These are phyloP conservation scores for Sphenopsis melanotis DNA, from an alignment of 2,797 vertebrate genomes.

Conservation along the genomic window DNA sequence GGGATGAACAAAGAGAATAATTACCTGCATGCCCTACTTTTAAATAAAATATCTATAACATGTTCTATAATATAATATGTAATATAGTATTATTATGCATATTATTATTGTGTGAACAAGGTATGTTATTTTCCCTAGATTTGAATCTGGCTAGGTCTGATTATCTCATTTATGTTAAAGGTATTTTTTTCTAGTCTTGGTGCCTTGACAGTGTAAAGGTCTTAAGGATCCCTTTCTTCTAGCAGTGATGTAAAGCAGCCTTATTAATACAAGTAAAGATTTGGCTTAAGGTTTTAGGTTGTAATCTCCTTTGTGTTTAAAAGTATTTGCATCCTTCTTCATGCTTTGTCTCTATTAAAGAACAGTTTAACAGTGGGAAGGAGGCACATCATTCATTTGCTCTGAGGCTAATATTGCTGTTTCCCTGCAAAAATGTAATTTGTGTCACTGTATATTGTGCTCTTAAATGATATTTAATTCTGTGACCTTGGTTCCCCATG, in stretches of 20 bases:
- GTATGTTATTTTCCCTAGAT: neutral
- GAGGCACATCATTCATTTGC: neutral
- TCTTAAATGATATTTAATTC: conserved; percentile 31
- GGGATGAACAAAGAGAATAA: neutral
- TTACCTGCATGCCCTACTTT: neutral
- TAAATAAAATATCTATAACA: neutral
- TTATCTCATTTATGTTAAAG: neutral
- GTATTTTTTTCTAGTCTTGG: neutral
- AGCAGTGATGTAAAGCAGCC: neutral
- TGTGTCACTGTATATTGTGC: neutral
- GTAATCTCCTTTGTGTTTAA: neutral
- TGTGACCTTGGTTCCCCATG: neutral
- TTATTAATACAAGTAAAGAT: neutral
- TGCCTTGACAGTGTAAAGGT: neutral
- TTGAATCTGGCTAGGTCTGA: neutral
- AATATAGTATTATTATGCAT: neutral
- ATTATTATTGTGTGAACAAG: neutral
- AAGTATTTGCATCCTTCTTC: neutral
- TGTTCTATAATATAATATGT: neutral
- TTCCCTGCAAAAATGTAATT: neutral
- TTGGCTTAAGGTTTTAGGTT: conserved; percentile 9
- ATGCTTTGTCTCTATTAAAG: conserved; percentile 13
- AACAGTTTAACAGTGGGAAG: neutral
- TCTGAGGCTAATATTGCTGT: neutral
- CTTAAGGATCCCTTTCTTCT: neutral